These are phyloP conservation scores for Taurulus bubalis DNA, from an alignment of 2,113 vertebrate genomes.

Conservation along the genomic window DNA sequence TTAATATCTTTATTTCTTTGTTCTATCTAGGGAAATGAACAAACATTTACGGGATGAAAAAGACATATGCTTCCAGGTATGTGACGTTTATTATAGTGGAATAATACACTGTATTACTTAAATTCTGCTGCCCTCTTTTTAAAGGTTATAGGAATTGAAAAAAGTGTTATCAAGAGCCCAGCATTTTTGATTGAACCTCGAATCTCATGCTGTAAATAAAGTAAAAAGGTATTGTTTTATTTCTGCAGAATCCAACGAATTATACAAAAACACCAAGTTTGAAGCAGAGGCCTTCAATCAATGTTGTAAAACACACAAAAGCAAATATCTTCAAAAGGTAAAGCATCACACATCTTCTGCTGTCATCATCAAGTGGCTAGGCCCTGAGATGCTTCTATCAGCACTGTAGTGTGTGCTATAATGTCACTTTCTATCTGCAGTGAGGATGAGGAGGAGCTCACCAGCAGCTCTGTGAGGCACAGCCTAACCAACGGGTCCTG, in stretches of 20 bases:
- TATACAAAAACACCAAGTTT: constrained; percentile 60
- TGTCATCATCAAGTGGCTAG: not conserved
- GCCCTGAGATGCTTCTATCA: not conserved
- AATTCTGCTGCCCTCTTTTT: not conserved
- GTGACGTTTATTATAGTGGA: not conserved
- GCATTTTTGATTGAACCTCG: not conserved
- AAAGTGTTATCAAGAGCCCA: not conserved
- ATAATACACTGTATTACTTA: not conserved
- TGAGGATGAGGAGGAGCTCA: constrained; percentile 85
- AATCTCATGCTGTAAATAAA: not conserved
- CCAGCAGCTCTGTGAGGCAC: constrained; percentile 66
- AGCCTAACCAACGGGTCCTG: constrained; percentile 72
- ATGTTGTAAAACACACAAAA: constrained; percentile 80
- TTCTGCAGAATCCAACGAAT: constrained; percentile 85
- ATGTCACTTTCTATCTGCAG: constrained; percentile 43
- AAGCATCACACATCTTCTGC: not conserved
- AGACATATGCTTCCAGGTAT: constrained; percentile 86
- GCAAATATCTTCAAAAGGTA: constrained; percentile 84
- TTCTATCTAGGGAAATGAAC: constrained; percentile 90
- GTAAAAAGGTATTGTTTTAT: not conserved
- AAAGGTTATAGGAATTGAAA: not conserved
- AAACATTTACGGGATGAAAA: constrained; percentile 92
- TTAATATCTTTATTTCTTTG: constrained; percentile 8
- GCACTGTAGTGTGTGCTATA: not conserved
- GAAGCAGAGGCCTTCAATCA: constrained; percentile 83